Evolutionary conservation across 2,888 invertebrate species (phyloP).

Genomic region (Anoncus sp.): DNA sequence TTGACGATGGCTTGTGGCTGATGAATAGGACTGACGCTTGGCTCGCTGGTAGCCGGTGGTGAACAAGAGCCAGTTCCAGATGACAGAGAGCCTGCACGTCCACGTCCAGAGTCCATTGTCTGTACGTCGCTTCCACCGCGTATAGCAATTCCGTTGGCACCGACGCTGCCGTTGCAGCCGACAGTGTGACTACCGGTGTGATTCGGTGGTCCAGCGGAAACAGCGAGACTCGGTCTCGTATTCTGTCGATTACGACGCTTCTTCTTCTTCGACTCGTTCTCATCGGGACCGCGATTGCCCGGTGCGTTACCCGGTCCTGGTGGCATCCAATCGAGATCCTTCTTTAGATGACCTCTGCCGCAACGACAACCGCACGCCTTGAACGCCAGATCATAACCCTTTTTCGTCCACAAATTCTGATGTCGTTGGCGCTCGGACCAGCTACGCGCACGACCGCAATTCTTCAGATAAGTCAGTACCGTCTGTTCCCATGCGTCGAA

Average conservation of each 20-base stretch:
- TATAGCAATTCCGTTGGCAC: conserved; percentile 26
- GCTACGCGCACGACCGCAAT: conserved; percentile 95
- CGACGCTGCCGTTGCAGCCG: conserved; percentile 67
- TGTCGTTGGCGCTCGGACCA: conserved; percentile 98
- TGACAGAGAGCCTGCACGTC: conserved; percentile 90
- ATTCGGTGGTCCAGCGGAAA: conserved; percentile 84
- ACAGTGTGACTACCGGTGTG: conserved; percentile 80
- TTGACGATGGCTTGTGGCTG: conserved; percentile 85
- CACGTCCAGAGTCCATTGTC: conserved; percentile 83
- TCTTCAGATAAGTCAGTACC: conserved; percentile 94
- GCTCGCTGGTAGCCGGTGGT: conserved; percentile 92
- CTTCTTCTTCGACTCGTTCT: conserved; percentile 86
- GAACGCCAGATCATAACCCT: conserved; percentile 98
- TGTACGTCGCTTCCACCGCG: conserved; percentile 72
- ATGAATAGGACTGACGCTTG: conserved; percentile 90
- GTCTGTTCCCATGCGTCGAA: conserved; percentile 97
- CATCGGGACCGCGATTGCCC: conserved; percentile 84
- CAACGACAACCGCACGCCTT: conserved; percentile 98
- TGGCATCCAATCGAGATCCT: conserved; percentile 96
- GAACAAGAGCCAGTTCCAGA: conserved; percentile 92
- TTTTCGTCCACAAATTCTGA: conserved; percentile 99
- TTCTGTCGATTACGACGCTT: conserved; percentile 89
- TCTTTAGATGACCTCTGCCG: conserved; percentile 95
- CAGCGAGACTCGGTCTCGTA: conserved; percentile 86
- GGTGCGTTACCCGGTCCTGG: conserved; percentile 85